A percentile compares a stretch with the other conserved stretches of the same genome.
phyloP scores from a whole-genome alignment of 2,113 vertebrate species.

The Micromys minutus region DNA sequence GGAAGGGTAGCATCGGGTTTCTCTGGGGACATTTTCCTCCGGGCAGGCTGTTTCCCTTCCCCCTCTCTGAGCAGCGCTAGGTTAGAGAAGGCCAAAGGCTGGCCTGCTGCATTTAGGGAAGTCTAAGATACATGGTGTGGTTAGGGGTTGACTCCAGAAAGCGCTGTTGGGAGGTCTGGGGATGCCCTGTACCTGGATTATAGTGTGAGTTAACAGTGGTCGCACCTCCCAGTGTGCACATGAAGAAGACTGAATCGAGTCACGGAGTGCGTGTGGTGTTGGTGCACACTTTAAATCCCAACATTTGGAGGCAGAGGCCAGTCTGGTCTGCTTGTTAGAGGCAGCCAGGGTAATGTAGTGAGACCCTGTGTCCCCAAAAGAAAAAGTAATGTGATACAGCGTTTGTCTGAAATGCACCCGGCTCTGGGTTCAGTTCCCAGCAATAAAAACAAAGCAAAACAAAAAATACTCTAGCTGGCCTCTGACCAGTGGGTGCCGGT shows the following conservation, averaged over 20 bases:
- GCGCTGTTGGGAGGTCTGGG: background rate
- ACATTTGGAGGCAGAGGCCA: background rate
- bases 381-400: background rate
- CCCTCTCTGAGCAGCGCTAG: accelerated
- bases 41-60: background rate
- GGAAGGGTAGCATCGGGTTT: background rate
- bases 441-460: background rate
- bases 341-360: background rate
- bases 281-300: background rate
- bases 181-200: background rate
- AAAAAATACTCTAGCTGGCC: background rate
- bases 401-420: background rate
- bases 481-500: background rate
- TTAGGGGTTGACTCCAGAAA: background rate
- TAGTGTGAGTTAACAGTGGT: background rate
- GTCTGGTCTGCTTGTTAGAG: background rate
- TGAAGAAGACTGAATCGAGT: background rate
- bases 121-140: background rate
- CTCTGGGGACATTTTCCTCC: background rate
- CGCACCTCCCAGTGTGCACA: background rate
- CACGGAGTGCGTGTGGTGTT: background rate
- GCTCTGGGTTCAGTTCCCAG: too few relatives aligned
- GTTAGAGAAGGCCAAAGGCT: background rate
- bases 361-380: background rate
- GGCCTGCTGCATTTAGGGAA: background rate